Evolutionary conservation across 2,888 invertebrate species (phyloP).

Genomic region (Xanthia togata): DNA sequence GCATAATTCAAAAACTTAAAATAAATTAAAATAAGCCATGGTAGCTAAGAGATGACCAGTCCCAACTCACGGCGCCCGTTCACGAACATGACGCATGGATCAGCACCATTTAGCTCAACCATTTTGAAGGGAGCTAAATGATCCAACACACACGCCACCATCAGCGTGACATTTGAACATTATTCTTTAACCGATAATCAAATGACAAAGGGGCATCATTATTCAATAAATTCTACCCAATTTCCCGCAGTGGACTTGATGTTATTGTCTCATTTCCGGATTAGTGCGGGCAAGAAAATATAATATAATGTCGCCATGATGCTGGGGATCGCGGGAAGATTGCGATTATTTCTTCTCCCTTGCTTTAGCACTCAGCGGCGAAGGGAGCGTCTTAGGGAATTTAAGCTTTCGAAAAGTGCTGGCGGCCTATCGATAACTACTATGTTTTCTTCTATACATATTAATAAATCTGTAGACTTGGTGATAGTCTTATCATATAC

Average conservation of each 20-base stretch:
- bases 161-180: too few relatives aligned
- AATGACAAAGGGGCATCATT: conserved; percentile 21
- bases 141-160: too few relatives aligned
- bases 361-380: neutral
- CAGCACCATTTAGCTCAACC: too few relatives aligned
- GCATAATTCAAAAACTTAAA: too few relatives aligned
- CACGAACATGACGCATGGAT: too few relatives aligned
- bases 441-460: neutral
- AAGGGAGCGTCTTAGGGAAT: too few relatives aligned
- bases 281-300: conserved; percentile 33
- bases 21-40: too few relatives aligned
- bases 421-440: neutral
- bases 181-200: neutral
- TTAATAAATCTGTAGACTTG: neutral
- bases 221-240: conserved; percentile 35
- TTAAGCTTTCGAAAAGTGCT: neutral
- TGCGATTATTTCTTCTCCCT: neutral
- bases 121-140: too few relatives aligned
- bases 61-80: too few relatives aligned
- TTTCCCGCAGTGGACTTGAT: conserved; percentile 47
- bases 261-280: conserved; percentile 57
- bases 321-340: neutral
- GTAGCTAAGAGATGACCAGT: too few relatives aligned
- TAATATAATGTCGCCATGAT: neutral
- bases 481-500: neutral